Evolutionary conservation across 2,113 vertebrate species (phyloP).

Genomic region (Chrysemys picta): DNA sequence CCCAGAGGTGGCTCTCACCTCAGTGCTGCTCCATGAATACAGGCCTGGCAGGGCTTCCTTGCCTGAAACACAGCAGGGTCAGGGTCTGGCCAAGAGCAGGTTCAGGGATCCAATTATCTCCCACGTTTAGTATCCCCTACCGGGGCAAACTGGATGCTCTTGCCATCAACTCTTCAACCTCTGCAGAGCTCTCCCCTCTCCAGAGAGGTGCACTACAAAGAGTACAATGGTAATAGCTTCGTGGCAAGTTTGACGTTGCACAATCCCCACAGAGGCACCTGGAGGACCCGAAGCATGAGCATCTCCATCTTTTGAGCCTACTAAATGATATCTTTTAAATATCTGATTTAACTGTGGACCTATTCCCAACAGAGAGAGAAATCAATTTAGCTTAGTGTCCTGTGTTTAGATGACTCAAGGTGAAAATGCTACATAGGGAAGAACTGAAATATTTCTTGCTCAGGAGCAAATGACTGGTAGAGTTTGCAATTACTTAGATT

Average conservation of each 20-base stretch:
- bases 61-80: neutral
- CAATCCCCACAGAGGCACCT: neutral
- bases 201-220: no score
- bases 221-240: neutral
- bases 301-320: neutral
- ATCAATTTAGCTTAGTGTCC: neutral
- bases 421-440: neutral
- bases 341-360: neutral
- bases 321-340: neutral
- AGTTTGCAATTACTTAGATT: neutral
- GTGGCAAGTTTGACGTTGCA: neutral
- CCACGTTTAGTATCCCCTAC: neutral
- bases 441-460: neutral
- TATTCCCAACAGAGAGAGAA: neutral
- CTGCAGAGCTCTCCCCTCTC: neutral
- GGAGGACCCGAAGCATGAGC: neutral
- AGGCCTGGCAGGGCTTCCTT: neutral
- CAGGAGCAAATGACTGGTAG: neutral
- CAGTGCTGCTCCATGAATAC: rapidly evolving
- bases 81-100: rapidly evolving
- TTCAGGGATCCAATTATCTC: neutral
- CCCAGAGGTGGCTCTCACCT: neutral
- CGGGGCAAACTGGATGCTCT: neutral
- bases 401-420: neutral
- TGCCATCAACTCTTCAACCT: rapidly evolving